phyloP scores from a whole-genome alignment of 2,797 vertebrate genomes.

The Astyanax mexicanus region DNA sequence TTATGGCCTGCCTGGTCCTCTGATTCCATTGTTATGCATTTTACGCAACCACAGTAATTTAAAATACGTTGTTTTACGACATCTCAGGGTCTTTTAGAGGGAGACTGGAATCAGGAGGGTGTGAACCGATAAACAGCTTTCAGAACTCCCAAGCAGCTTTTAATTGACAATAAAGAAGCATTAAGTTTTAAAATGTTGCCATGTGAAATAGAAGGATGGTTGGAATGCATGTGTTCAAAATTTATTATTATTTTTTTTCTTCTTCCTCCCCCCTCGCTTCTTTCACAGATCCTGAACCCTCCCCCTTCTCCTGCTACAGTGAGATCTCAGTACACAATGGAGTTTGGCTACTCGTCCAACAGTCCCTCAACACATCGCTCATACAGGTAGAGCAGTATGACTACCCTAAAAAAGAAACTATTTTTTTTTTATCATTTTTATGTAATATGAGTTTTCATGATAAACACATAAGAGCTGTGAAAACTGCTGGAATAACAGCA shows the following conservation, averaged over 20 bases:
- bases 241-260: neutral
- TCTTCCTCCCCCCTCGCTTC: neutral
- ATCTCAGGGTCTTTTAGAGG: neutral
- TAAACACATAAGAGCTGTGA: too few relatives aligned
- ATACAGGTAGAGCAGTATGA: constrained; percentile 85
- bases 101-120: neutral
- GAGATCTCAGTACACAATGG: constrained; percentile 96
- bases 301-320: constrained; percentile 96
- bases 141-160: neutral
- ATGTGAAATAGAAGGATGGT: neutral
- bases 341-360: constrained; percentile 97
- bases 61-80: neutral
- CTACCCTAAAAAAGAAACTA: neutral
- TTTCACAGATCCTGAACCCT: constrained; percentile 92
- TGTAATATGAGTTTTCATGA: too few relatives aligned
- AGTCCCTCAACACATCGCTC: constrained; percentile 97
- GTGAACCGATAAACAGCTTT: neutral
- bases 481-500: too few relatives aligned
- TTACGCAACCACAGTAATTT: neutral
- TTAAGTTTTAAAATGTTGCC: constrained; percentile 9
- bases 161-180: constrained; percentile 6
- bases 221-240: neutral
- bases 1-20: neutral
- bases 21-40: constrained; percentile 11
- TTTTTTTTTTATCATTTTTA: too few relatives aligned